Conservation (phyloP, 92 coral and sea anemone genomes). For the Virgularia gustaviana region DNA sequence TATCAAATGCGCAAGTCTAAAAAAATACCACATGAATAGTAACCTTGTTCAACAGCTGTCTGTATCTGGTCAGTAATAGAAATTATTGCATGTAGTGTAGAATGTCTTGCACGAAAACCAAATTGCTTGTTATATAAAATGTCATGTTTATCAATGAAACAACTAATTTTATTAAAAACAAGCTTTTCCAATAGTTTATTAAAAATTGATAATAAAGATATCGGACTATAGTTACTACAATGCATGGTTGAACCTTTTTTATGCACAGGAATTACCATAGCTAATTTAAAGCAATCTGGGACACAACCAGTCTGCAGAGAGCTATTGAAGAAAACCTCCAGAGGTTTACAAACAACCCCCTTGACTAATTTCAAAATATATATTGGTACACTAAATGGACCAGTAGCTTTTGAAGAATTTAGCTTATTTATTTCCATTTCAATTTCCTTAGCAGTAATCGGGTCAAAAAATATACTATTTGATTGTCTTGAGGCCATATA, state of each 20-base stretch:
- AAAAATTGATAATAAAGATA: constrained; percentile 27
- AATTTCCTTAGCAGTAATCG: constrained; percentile 10
- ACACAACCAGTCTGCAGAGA: constrained; percentile 37
- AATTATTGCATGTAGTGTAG: constrained; percentile 43
- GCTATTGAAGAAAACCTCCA: constrained; percentile 30
- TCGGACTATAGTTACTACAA: constrained; percentile 29
- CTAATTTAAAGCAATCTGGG: constrained; percentile 35
- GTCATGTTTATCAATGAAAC: constrained; percentile 28
- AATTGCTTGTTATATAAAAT: constrained; percentile 24
- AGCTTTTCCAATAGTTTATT: constrained; percentile 32
- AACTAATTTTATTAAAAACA: constrained; percentile 7
- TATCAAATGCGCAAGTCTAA: constrained; percentile 49
- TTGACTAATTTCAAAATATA: constrained; percentile 35
- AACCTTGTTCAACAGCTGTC: constrained; percentile 36
- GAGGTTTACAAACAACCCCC: neutral
- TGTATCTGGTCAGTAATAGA: constrained; percentile 30
- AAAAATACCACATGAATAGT: constrained; percentile 53
- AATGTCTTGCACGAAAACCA: constrained; percentile 30
- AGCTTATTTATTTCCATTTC: constrained; percentile 18
- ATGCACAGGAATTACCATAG: constrained; percentile 38
- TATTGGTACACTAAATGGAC: constrained; percentile 34
- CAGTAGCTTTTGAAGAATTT: constrained; percentile 19
- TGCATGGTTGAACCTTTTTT: constrained; percentile 29
- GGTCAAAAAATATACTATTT: neutral
- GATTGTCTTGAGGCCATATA: constrained; percentile 4